Percentiles rank a stretch among this genome's conserved stretches.
phyloP scores from a whole-genome alignment of 2,888 invertebrate genomes.

The Helleia helle region DNA sequence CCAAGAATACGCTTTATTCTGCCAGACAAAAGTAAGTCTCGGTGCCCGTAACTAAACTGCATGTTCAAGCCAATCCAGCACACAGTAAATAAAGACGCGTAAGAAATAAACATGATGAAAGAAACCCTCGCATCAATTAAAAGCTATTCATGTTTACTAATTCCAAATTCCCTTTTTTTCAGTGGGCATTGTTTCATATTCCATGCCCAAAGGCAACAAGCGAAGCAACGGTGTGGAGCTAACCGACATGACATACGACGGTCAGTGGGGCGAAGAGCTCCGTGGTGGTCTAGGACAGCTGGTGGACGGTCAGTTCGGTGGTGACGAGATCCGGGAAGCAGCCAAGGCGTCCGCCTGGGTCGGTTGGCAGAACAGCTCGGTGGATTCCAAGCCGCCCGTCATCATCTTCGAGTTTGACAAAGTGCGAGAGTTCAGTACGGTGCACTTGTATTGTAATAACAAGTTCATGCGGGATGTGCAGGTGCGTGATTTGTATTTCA shows the following conservation, averaged over 20 bases:
- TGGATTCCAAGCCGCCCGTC: conserved; percentile 75
- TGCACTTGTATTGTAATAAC: conserved; percentile 89
- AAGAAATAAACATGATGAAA: no score
- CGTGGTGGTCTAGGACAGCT: conserved; percentile 88
- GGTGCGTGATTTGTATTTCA: conserved; percentile 53
- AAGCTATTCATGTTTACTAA: no score
- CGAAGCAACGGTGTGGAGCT: conserved; percentile 86
- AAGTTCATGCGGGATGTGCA: conserved; percentile 88
- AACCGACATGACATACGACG: conserved; percentile 90
- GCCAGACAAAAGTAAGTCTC: no score
- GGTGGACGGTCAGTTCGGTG: conserved; percentile 86
- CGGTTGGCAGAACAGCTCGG: conserved; percentile 89
- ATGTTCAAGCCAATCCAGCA: no score
- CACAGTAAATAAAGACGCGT: no score
- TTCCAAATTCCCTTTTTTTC: conserved; percentile 26
- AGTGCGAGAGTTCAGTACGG: conserved; percentile 88
- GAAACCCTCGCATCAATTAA: no score
- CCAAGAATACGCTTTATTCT: no score
- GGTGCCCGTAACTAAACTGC: no score
- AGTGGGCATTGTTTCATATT: conserved; percentile 90
- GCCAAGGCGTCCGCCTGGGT: conserved; percentile 86
- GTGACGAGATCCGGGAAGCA: conserved; percentile 76
- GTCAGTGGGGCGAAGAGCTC: conserved; percentile 84
- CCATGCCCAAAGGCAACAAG: conserved; percentile 91
- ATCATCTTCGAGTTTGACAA: conserved; percentile 88